A percentile compares a stretch with the other conserved stretches of the same genome.
Evolutionary conservation across 2,888 invertebrate genomes (phyloP).

Genomic region (Machimus rusticus): DNA sequence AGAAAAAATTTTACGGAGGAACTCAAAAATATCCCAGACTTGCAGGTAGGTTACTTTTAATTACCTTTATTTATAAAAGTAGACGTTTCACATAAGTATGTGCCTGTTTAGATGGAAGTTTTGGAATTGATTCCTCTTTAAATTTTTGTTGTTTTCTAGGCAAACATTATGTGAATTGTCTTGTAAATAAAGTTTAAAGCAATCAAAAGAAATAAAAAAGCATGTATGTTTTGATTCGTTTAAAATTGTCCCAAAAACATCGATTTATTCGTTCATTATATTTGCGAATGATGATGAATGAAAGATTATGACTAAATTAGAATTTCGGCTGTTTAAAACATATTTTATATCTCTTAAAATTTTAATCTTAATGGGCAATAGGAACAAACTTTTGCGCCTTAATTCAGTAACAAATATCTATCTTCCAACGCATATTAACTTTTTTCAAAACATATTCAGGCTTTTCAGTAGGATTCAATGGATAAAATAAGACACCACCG

Average conservation of each 20-base stretch:
- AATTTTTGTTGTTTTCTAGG: neutral
- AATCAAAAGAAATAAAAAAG: neutral
- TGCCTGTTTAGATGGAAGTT: slow-evolving; percentile 4
- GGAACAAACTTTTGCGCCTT: too few relatives aligned
- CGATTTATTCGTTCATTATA: neutral
- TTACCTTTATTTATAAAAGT: slow-evolving; percentile 22
- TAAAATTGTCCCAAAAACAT: neutral
- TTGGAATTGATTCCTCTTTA: neutral
- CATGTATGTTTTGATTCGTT: neutral
- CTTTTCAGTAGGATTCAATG: too few relatives aligned
- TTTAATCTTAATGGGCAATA: neutral
- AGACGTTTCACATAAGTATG: neutral
- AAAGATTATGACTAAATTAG: too few relatives aligned
- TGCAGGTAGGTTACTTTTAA: slow-evolving; percentile 72
- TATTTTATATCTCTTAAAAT: neutral
- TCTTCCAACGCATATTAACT: too few relatives aligned
- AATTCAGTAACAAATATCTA: neutral
- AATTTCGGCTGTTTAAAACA: neutral
- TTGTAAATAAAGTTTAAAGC: neutral
- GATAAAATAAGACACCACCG: too few relatives aligned
- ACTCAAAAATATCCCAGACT: slow-evolving; percentile 82
- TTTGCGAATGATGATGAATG: neutral
- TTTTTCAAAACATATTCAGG: too few relatives aligned
- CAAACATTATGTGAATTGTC: neutral
- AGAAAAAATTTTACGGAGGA: slow-evolving; percentile 90